A percentile compares a stretch with the other conserved stretches of the same genome.
Evolutionary conservation across 23 tunicate genomes (phyloP).

Genomic region (Ciona savignyi): DNA sequence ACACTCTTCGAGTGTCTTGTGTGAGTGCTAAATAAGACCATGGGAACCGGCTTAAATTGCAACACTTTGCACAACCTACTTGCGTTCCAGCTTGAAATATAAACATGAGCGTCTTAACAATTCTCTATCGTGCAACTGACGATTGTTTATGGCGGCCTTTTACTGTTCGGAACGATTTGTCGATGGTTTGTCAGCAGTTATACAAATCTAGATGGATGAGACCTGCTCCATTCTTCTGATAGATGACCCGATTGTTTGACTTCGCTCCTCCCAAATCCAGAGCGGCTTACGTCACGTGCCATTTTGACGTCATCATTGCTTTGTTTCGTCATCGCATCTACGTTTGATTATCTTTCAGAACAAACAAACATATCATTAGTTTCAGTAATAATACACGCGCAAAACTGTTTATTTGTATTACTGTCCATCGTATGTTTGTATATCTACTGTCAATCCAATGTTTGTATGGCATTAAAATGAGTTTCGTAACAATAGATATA

Average conservation of each 20-base stretch:
- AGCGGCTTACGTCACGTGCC: neutral
- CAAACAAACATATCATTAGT: neutral
- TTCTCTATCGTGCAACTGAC: neutral
- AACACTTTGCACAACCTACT: too few relatives aligned
- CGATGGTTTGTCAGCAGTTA: neutral
- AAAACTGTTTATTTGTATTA: neutral
- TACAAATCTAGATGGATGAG: neutral
- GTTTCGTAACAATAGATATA: too few relatives aligned
- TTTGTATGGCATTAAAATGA: too few relatives aligned
- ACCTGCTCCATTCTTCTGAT: neutral
- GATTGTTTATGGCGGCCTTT: neutral
- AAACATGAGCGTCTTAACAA: neutral
- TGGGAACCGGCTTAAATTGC: too few relatives aligned
- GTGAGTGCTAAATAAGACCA: too few relatives aligned
- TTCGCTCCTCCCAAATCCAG: neutral
- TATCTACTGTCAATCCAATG: too few relatives aligned
- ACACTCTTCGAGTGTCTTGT: too few relatives aligned
- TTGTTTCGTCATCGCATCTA: neutral
- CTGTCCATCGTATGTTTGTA: neutral
- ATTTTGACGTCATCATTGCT: neutral
- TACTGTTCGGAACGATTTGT: neutral
- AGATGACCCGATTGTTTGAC: neutral
- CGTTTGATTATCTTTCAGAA: neutral
- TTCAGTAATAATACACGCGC: neutral
- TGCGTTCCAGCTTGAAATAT: neutral